A percentile compares a stretch with the other conserved stretches of the same genome.
These are phyloP conservation scores for Coregonus ussuriensis DNA, from an alignment of 2,797 vertebrate species.

Conservation along the genomic window DNA sequence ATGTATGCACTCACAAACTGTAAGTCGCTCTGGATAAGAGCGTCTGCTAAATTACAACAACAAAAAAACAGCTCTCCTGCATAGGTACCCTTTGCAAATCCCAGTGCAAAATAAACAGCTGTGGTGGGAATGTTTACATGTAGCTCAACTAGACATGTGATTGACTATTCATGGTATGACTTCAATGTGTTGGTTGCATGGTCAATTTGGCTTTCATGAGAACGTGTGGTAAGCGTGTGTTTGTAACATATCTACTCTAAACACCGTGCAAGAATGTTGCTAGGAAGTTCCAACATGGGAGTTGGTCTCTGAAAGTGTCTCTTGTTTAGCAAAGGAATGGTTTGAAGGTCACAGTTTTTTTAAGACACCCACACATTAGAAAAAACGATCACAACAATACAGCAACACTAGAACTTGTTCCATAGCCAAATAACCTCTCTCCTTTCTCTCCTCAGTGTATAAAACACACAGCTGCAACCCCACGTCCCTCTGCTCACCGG, in stretches of 20 bases:
- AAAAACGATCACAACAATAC: background rate
- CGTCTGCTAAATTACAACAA: no score
- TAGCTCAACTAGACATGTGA: constrained; percentile 58
- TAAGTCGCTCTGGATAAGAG: no score
- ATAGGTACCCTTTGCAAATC: constrained; percentile 68
- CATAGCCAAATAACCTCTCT: background rate
- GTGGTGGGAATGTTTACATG: constrained; percentile 71
- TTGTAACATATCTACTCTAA: constrained; percentile 62
- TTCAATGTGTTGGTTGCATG: constrained; percentile 69
- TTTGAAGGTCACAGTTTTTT: constrained; percentile 29
- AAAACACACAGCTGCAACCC: background rate
- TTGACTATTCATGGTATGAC: constrained; percentile 56
- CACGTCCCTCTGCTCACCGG: constrained; percentile 6
- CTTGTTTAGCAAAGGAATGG: constrained; percentile 53
- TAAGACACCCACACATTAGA: background rate
- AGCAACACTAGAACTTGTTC: background rate
- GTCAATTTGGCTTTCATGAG: constrained; percentile 72
- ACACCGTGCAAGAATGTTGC: constrained; percentile 46
- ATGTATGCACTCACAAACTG: no score
- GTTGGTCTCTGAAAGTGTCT: constrained; percentile 50
- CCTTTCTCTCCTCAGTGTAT: background rate
- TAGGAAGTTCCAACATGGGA: constrained; percentile 31
- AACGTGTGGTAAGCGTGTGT: constrained; percentile 61
- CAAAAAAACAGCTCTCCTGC: constrained; percentile 58
- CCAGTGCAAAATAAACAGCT: constrained; percentile 63